Evolutionary conservation across 2,797 vertebrate genomes (phyloP), one percentile per base, ranked within the genome.

Genomic region (Channallabes apus): DNA sequence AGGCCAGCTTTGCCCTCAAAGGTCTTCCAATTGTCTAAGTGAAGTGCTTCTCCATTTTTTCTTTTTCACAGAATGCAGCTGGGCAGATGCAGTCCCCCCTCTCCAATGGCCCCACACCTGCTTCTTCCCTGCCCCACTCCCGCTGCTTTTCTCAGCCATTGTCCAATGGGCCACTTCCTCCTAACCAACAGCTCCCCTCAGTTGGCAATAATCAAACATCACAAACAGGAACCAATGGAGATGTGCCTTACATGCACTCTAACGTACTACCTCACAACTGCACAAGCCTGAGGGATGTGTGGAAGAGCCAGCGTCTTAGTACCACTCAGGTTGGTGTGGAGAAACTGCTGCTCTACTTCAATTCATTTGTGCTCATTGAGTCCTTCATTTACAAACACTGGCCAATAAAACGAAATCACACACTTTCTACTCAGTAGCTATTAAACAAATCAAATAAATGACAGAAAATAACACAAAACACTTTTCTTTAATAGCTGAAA

Each of bases 231-330:
- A 97, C 97, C 96, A 99, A 99, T 93, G 97, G 98, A 98, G 97
- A 99, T 88, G 98, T 99, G 98, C 98, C 98, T 99, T 99, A 99
- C 96, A 96, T 96, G 96, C 97, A 97, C 95, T 95, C 95, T 95
- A 97, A 97, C 95, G 94, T 96, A 96, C 96, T 96, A 99, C 98
- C 98, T 99, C 98, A 99, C 97, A 98, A 98, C 97, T 97, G 97
- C 98, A 99, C 97, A 98, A 99, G 96, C 97, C 96, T 96, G 95
- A 86, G 92, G 89, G 86, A 90, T 87, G 85, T 95, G 92, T 95
- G 94, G 95, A 97, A 96, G 96, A 97, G 96, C 96, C 97, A 96
- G 96, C 97, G 97, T 93, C 96, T 96, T 94, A 97, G 96, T 96
- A 96, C 97, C 96, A 97, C 97, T 99, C 98, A 99, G 98, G 98